Evolutionary conservation across 1,140 invertebrate species (phyloP), one percentile per base, ranked within the genome.

Genomic region (Geopemphigus sp.): DNA sequence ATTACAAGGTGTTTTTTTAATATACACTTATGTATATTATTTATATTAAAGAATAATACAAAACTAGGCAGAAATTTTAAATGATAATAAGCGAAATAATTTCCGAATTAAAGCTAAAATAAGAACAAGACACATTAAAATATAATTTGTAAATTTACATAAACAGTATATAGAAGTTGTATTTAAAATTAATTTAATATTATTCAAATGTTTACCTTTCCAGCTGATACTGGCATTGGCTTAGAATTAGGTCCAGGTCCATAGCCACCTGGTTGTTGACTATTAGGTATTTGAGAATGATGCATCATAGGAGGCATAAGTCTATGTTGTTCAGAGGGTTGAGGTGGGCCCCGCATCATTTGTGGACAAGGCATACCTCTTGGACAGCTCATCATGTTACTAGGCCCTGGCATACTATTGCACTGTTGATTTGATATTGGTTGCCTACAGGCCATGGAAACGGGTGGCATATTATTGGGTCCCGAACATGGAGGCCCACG

Each of bases 221-320:
- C 94, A 59, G 93, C 92, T 86, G 92, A 93, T 68, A 95, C 93
- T 83, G 94, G 92, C 93, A 95, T 94, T 32, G 93, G 92, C 83
- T 90, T 90, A 14, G 89, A 87, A 56, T 84, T 82, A 82, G 84
- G 80, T 72, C 74, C 74, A 47, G 56, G 74, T 19, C 74, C 74
- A 78, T 78, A 78, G 17, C 57, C 57, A 47, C 74, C 39, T 50
- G 74, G 57, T 83, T 83, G 81, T 84, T 83, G 81, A 83, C 80
- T 78, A 61, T 63, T 78, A 50, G 74, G 74, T 29, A 78, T 78
- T 78, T 78, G 74, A 50, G 74, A 78, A 50, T 78, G 74, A 61
- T 63, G 74, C 74, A 78, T 78, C 74, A 78, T 85, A 32, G 85
- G 84, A 1, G 85, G 85, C 74, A 80, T 56, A 87, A 85, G 73